phyloP scores from a whole-genome alignment of 2,888 invertebrate genomes.

The Elegia similella region DNA sequence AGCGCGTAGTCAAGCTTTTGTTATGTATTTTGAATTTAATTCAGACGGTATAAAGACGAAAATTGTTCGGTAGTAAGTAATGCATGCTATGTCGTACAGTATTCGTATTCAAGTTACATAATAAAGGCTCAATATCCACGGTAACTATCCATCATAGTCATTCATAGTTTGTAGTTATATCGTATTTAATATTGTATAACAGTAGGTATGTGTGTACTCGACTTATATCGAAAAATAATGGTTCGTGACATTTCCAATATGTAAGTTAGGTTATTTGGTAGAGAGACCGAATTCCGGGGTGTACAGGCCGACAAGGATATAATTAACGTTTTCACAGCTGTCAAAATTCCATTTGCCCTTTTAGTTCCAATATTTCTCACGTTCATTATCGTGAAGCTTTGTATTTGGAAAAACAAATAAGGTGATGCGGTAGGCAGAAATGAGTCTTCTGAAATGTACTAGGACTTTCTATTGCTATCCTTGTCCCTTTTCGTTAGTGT shows the following conservation, averaged over 20 bases:
- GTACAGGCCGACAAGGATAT: conserved; percentile 18
- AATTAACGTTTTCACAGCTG: neutral
- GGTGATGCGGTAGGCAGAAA: neutral
- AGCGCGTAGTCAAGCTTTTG: conserved; percentile 48
- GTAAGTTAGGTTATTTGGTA: conserved; percentile 48
- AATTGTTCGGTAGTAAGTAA: conserved; percentile 23
- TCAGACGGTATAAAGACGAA: neutral
- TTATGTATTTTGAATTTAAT: conserved; percentile 58
- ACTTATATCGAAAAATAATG: conserved; percentile 63
- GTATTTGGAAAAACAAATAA: neutral
- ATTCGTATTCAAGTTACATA: conserved; percentile 53
- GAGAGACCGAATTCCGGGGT: conserved; percentile 40
- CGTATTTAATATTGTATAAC: conserved; percentile 46
- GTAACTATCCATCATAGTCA: conserved; percentile 58
- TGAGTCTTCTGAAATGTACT: too few species aligned
- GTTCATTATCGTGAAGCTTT: too few species aligned
- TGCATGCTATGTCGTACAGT: conserved; percentile 25
- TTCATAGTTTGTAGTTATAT: conserved; percentile 52
- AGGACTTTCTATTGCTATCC: too few species aligned
- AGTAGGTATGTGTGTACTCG: conserved; percentile 62
- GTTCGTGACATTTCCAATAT: conserved; percentile 78
- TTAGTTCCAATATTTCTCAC: neutral
- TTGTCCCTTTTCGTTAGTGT: too few species aligned
- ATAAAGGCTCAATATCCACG: conserved; percentile 57
- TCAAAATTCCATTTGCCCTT: neutral